Evolutionary conservation across 2,113 vertebrate species (phyloP).

Genomic region (Chloropsis hardwickii): DNA sequence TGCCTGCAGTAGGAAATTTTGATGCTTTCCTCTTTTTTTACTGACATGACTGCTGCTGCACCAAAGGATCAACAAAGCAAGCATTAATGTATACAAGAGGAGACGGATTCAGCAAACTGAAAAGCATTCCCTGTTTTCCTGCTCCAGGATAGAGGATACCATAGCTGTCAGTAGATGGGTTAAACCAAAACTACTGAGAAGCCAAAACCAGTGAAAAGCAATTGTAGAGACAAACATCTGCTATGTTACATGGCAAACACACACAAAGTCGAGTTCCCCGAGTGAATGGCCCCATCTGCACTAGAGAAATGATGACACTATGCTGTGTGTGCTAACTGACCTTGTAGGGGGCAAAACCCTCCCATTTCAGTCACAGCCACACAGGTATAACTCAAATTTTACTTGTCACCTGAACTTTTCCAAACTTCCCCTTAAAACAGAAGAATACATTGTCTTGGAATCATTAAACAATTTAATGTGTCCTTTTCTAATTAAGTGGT

Average conservation of each 20-base stretch:
- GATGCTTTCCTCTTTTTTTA: background rate
- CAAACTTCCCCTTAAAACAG: background rate
- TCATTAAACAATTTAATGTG: background rate
- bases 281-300: background rate
- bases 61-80: background rate
- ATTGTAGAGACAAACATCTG: background rate
- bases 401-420: background rate
- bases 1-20: background rate
- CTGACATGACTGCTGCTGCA: background rate
- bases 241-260: background rate
- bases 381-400: background rate
- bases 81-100: background rate
- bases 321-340: background rate
- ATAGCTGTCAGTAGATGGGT: background rate
- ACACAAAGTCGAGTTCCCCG: background rate
- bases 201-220: background rate
- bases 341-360: background rate
- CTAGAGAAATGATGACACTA: background rate
- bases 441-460: background rate
- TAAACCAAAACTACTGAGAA: background rate
- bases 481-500: background rate
- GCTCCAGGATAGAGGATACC: background rate
- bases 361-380: background rate
- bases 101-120: background rate
- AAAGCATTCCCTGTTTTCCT: background rate